Base-by-base conservation (phyloP, 2,888 invertebrate species). In the Mycalesis mineus region DNA sequence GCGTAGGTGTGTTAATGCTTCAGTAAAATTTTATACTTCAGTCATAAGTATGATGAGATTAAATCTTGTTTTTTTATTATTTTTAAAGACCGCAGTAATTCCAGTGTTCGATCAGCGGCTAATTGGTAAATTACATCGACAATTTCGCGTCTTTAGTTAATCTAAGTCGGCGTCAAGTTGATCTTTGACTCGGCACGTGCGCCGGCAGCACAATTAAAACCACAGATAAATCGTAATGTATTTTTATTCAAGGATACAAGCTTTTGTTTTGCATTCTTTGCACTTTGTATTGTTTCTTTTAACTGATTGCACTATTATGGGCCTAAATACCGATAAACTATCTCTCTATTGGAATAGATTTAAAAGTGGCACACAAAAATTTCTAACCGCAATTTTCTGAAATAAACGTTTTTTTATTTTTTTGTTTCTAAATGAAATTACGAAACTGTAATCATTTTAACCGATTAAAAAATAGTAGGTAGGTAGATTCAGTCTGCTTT, bases 71-170 rank as follows among this genome's bases (percentile, higher is more conserved):
- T 31, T 51, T 44, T n/a, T 60, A 56, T 60, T 36, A 55, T 49
- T 50, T 14, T 28, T 44, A 45, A 49, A 45, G 49, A 42, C 41
- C 45, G 59, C 55, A 65, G 67, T 71, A 73, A 65, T 75, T 74
- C 73, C 75, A 78, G 74, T 68, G 72, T 68, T 48, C 71, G 70
- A 73, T 62, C 57, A 60, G 36, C 68, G 66, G 74, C 73, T 81
- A 78, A 81, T 79, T 78, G 75, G 77, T 67, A 72, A 79, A 81
- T 76, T 77, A 73, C 72, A 65, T 68, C 64, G 67, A 66, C 70
- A 71, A 68, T 69, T 68, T 71, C 60, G 65, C 2, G 22, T 22
- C 22, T 22, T 22, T 22, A 22, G 22, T 22, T 22, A 22, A 22
- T 22, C 22, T 22, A 22, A 22, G 22, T 22, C 5, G 3, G 22